Evolutionary conservation across 2,797 vertebrate genomes (phyloP).

Genomic region (Syndactyla subalaris): DNA sequence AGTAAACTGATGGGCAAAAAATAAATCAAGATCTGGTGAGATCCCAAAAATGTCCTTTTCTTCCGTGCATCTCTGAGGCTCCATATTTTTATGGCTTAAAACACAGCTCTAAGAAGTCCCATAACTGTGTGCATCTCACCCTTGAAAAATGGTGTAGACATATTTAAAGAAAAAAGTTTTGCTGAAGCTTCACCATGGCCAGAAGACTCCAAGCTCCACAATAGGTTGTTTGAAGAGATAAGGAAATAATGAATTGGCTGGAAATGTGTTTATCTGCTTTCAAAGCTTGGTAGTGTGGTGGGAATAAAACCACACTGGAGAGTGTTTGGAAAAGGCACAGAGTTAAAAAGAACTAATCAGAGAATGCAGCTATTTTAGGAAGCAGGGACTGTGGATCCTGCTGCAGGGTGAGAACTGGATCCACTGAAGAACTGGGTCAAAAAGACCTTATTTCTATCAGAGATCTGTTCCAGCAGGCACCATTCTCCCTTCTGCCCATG

Average conservation of each 20-base stretch:
- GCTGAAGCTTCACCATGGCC: background rate
- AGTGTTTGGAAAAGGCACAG: background rate
- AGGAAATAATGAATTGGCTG: background rate
- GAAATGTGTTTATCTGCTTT: background rate
- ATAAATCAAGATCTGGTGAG: background rate
- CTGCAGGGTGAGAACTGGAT: background rate
- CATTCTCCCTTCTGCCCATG: background rate
- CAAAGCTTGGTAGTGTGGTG: background rate
- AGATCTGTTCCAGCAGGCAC: background rate
- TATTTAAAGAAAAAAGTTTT: background rate
- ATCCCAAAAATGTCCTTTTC: background rate
- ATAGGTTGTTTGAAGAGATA: constrained; percentile 15
- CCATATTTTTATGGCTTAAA: background rate
- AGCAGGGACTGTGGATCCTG: background rate
- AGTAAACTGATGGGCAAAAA: background rate
- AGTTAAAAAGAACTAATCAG: background rate
- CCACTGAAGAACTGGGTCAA: background rate
- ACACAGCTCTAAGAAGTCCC: background rate
- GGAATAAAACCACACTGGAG: background rate
- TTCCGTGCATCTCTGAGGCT: background rate
- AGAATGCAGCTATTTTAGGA: background rate
- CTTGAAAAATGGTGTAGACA: background rate
- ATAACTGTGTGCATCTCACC: background rate
- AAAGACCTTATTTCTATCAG: background rate
- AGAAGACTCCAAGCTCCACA: background rate